Conservation (phyloP, 2,113 vertebrate species). For the Calypte anna region DNA sequence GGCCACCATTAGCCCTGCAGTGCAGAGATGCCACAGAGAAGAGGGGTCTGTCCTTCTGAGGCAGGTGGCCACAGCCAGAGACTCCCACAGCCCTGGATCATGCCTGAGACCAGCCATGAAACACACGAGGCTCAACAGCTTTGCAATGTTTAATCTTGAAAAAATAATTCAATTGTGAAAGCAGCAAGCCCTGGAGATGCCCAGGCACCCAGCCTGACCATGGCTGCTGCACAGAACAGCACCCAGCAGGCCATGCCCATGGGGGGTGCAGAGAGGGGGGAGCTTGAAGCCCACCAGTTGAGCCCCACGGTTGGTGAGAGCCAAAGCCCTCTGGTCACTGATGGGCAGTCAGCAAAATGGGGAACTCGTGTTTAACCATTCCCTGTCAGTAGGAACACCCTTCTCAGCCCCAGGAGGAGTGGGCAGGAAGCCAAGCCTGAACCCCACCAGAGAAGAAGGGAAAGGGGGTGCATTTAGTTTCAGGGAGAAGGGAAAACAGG, state of each 20-base stretch:
- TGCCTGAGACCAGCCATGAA: accelerated
- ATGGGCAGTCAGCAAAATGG: not conserved
- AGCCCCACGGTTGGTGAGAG: not conserved
- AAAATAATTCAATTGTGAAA: conserved; percentile 59
- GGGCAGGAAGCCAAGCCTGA: not conserved
- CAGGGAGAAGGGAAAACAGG: not conserved
- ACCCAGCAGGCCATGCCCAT: accelerated
- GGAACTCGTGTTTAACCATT: not conserved
- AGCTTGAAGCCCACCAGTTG: not conserved
- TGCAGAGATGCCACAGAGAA: not conserved
- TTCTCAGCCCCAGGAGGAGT: not conserved
- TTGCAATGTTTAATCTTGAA: conserved; percentile 65
- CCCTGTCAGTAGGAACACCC: not conserved
- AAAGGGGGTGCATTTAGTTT: not conserved
- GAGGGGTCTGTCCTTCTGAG: not conserved
- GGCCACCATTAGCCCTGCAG: not conserved
- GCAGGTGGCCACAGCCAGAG: not conserved
- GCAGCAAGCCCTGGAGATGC: not conserved
- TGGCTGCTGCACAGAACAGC: not conserved
- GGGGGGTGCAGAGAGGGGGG: accelerated
- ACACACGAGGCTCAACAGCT: not conserved
- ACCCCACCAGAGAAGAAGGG: not conserved
- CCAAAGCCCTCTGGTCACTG: accelerated
- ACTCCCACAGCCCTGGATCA: accelerated
- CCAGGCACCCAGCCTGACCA: not conserved